Base-by-base conservation (phyloP, 2,797 vertebrate species). In the Uromys caudimaculatus region DNA sequence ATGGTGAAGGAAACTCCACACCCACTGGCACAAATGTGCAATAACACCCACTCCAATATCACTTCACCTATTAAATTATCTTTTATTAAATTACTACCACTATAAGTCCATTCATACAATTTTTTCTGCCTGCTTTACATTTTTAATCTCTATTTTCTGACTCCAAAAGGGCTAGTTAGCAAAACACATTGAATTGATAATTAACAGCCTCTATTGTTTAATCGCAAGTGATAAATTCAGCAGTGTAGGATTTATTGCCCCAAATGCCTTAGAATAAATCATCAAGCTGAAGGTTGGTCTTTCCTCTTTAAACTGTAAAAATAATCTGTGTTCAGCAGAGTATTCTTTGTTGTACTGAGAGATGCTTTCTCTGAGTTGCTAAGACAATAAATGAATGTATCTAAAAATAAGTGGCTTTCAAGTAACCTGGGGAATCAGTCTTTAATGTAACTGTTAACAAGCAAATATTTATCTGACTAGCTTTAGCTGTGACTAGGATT, bases 361-460 rank as follows among this genome's bases (percentile, higher is more conserved):
- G 0, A 44, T 97, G 90, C 97, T 97, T 91, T 96, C 95, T 97
- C 78, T 78, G 83, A 92, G 84, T 88, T 96, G 90, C 94, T 94
- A 97, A 90, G 91, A 98, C 35, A 58, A 96, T 87, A 95, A 96
- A 89, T 69, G 64, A 97, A 97, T 64, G 52, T 85, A 77, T 95
- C 93, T 97, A 97, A 98, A 98, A 98, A 97, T 86, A 96, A 69
- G 92, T 6, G 6, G 78, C 24, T 60, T 62, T 35, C 11, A 85
- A 94, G 93, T 95, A 54, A 96, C 82, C 93, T 95, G 84, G 79
- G 3, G 19, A 52, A 41, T 71, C 67, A 50, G 89, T 97, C 64
- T 93, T 95, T 89, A 81, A 92, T 85, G 86, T 32, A 91, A 62
- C 54, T 64, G 64, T 69, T 89, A 89, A 90, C 41, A 95, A 95